Evolutionary conservation across 2,888 invertebrate species (phyloP), one percentile per base, ranked within the genome.

Genomic region (Ypsolopha scabrella): DNA sequence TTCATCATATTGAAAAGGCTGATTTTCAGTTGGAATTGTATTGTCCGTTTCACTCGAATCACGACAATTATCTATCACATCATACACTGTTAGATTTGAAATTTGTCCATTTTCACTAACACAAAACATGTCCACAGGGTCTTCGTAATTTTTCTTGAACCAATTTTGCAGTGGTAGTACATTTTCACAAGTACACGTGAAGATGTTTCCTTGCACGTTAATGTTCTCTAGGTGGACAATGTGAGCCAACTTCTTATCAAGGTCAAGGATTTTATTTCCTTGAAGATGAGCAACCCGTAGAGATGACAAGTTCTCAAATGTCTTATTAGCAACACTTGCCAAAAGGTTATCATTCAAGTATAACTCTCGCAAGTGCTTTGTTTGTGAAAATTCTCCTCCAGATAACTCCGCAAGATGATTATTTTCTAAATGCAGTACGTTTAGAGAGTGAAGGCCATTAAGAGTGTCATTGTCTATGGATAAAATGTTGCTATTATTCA

Each of bases 261-360:
- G 90, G 70, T 92, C 90, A 50, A 91, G 87, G 60, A 94, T 90
- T 65, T 90, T 89, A 74, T 94, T 94, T 63, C 92, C 91, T 83
- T 94, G 92, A 60, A 94, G 82, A 64, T 92, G 88, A 50, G 92
- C 80, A 61, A 93, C 88, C 76, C 92, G 89, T 58, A 94, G 80
- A 58, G 90, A 89, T 64, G 89, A 89, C 80, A 94, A 88, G 62
- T 90, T 90, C 58, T 89, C 88, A 78, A 95, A 95, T 53, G 94
- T 93, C 55, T 88, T 88, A 73, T 94, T 93, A 55, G 90, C 89
- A 49, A 94, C 91, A 72, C 87, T 88, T 58, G 89, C 86, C 60
- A 94, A 89, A 58, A 90, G 88, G 82, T 95, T 95, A 83, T 94
- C 92, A 70, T 94, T 92, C 60, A 95, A 80, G 79, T 94, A 93